A percentile compares a stretch with the other conserved stretches of the same genome.
These are phyloP conservation scores for Biston stratarius DNA, from an alignment of 2,888 invertebrate species.

Conservation along the genomic window DNA sequence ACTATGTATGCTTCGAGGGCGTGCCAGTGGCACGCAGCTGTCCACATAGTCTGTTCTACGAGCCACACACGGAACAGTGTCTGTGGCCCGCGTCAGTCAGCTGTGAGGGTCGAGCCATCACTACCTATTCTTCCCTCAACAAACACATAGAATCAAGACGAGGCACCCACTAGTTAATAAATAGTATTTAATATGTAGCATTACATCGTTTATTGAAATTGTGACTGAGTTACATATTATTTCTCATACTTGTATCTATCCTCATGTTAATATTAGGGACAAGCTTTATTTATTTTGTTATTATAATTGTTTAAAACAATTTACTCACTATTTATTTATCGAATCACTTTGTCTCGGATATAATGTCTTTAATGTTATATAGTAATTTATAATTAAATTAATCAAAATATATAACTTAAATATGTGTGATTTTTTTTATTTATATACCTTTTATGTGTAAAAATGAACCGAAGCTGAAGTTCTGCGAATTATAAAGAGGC, in stretches of 20 bases:
- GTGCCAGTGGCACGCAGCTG: slow-evolving; percentile 52
- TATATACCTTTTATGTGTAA: not conserved
- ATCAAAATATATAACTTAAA: slow-evolving; percentile 5
- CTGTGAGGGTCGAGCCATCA: slow-evolving; percentile 52
- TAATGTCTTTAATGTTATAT: slow-evolving; percentile 10
- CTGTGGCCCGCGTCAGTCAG: slow-evolving; percentile 59
- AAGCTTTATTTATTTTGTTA: slow-evolving; percentile 18
- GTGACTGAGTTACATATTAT: slow-evolving; percentile 21
- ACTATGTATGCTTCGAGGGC: slow-evolving; percentile 57
- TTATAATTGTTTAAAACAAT: slow-evolving; percentile 8
- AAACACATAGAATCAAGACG: slow-evolving; percentile 49
- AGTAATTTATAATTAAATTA: slow-evolving; percentile 14
- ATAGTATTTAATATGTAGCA: slow-evolving; percentile 13
- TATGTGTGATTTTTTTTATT: slow-evolving; percentile 4
- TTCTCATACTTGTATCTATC: slow-evolving; percentile 25
- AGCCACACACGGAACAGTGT: slow-evolving; percentile 51
- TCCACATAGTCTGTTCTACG: slow-evolving; percentile 51
- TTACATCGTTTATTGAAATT: slow-evolving; percentile 23
- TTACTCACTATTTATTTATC: slow-evolving; percentile 25
- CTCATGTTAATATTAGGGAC: slow-evolving; percentile 23
- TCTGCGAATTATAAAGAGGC: too few relatives aligned
- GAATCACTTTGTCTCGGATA: slow-evolving; percentile 23
- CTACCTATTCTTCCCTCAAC: slow-evolving; percentile 43
- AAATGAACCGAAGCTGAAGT: too few relatives aligned
- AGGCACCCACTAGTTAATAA: slow-evolving; percentile 28